These are phyloP conservation scores for Zalophus californianus DNA, from an alignment of 2,797 vertebrate species.

Conservation along the genomic window DNA sequence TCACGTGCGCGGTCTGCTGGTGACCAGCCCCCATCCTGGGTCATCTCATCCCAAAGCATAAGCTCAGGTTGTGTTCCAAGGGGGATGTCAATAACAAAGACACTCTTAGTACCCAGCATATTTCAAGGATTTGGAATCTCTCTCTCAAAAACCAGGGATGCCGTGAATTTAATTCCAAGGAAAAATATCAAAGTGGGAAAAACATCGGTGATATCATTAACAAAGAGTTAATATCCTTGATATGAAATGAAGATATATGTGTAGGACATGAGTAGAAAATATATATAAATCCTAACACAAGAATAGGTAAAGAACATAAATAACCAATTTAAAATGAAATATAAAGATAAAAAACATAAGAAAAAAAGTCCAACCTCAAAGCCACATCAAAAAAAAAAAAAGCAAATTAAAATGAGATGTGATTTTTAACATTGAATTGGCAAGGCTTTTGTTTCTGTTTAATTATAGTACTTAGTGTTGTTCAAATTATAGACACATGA, in stretches of 20 bases:
- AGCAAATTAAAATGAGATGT: background rate
- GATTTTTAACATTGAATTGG: conserved; percentile 14
- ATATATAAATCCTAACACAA: background rate
- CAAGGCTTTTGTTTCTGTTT: background rate
- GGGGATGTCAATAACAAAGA: background rate
- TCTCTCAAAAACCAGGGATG: background rate
- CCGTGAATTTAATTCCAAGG: background rate
- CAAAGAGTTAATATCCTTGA: background rate
- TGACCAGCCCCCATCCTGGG: background rate
- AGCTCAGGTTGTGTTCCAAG: background rate
- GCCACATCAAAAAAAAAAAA: background rate
- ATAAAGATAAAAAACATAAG: background rate
- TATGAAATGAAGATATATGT: background rate
- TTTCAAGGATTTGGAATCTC: background rate
- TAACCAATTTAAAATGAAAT: background rate
- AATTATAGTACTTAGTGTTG: background rate
- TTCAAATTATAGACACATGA: background rate
- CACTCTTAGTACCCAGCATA: background rate
- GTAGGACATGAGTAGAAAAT: background rate
- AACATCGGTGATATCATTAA: background rate
- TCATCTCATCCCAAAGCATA: too few relatives aligned
- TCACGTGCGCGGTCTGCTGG: background rate
- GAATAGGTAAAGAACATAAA: background rate
- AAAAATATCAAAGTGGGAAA: background rate
- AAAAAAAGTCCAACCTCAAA: background rate